Conservation (phyloP, 2,888 invertebrate species). For the Odontocerum albicorne region DNA sequence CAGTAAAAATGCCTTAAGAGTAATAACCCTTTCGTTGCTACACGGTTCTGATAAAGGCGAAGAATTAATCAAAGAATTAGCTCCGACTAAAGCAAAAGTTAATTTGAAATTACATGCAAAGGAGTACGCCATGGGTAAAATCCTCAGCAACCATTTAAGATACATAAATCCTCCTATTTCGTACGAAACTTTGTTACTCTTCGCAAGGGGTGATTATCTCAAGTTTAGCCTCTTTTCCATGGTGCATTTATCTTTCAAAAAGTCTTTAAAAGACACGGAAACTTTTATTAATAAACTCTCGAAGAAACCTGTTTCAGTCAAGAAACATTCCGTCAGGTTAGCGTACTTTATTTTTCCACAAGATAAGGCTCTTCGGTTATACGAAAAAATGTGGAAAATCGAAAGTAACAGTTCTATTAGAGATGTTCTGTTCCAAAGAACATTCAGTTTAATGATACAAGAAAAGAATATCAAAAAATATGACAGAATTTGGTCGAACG, state of each 20-base stretch:
- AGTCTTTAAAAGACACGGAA: slow-evolving; percentile 35
- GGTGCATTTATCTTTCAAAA: slow-evolving; percentile 36
- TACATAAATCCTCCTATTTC: slow-evolving; percentile 41
- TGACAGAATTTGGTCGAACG: slow-evolving; percentile 12
- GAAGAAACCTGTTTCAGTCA: slow-evolving; percentile 39
- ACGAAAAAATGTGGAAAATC: slow-evolving; percentile 20
- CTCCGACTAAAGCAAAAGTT: slow-evolving; percentile 37
- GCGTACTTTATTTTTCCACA: slow-evolving; percentile 36
- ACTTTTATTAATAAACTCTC: slow-evolving; percentile 37
- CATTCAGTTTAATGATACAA: slow-evolving; percentile 11
- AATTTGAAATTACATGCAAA: slow-evolving; percentile 30
- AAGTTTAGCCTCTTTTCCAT: slow-evolving; percentile 32
- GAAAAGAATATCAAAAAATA: slow-evolving; percentile 10
- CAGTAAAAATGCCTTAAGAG: slow-evolving; percentile 17
- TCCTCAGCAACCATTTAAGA: slow-evolving; percentile 34
- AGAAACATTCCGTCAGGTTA: slow-evolving; percentile 42
- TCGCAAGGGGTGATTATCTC: slow-evolving; percentile 40
- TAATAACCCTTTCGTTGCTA: slow-evolving; percentile 37
- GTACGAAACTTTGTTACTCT: slow-evolving; percentile 33
- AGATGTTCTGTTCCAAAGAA: slow-evolving; percentile 29
- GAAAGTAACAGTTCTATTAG: slow-evolving; percentile 29
- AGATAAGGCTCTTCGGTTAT: slow-evolving; percentile 32
- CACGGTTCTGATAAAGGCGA: slow-evolving; percentile 37
- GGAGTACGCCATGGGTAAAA: neutral
- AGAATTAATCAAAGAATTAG: slow-evolving; percentile 37